phyloP scores from a whole-genome alignment of 2,797 vertebrate genomes.

The Psittacula derbiana region DNA sequence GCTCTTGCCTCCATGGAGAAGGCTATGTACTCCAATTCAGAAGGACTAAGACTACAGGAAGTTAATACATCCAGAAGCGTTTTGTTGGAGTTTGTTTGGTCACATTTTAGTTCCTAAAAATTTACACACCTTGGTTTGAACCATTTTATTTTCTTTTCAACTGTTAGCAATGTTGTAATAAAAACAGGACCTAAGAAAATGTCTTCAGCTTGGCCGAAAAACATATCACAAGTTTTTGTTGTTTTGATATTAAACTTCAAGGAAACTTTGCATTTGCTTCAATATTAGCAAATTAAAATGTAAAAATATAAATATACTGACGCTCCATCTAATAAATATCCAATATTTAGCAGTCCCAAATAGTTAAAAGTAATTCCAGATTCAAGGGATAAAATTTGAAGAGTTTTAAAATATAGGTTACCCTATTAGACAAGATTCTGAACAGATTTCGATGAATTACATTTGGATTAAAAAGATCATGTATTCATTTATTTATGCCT shows the following conservation, averaged over 20 bases:
- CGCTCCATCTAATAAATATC: neutral
- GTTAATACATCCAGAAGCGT: neutral
- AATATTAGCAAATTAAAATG: neutral
- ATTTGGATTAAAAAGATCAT: neutral
- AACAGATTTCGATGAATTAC: neutral
- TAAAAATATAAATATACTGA: neutral
- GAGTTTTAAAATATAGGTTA: neutral
- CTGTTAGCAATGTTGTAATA: neutral
- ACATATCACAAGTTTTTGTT: neutral
- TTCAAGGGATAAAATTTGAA: neutral
- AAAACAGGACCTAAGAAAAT: neutral
- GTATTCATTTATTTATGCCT: slow-evolving; percentile 1
- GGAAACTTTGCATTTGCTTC: neutral
- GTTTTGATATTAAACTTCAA: neutral
- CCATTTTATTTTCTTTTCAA: neutral
- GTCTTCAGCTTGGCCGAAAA: neutral
- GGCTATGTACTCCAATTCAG: neutral
- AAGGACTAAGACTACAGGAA: neutral
- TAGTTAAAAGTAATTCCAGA: neutral
- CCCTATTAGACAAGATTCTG: neutral
- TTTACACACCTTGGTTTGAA: neutral
- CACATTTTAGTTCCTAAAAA: neutral
- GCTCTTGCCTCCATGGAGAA: neutral
- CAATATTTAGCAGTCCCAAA: neutral
- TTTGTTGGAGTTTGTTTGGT: neutral